These are phyloP conservation scores for Dinothrombium tinctorium DNA, from an alignment of 1,140 invertebrate genomes.

Conservation along the genomic window DNA sequence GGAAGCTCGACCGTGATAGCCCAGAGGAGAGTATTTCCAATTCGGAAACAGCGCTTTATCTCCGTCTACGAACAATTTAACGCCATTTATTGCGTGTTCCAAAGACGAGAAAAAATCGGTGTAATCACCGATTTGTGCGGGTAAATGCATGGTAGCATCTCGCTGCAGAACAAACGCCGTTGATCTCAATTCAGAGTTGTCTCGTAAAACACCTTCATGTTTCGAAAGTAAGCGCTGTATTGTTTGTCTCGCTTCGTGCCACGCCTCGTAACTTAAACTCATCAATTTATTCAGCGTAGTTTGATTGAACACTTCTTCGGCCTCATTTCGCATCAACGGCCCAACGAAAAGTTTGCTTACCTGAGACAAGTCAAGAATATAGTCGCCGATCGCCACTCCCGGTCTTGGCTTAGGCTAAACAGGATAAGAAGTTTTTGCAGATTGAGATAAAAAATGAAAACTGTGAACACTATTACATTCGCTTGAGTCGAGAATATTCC, in stretches of 20 bases:
- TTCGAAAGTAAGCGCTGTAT: conserved; percentile 44
- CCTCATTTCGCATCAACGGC: conserved; percentile 33
- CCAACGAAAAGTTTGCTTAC: conserved; percentile 60
- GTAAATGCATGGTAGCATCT: conserved; percentile 66
- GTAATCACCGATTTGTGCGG: conserved; percentile 79
- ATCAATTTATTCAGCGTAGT: conserved; percentile 69
- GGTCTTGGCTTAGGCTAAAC: conserved; percentile 47
- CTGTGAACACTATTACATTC: conserved; percentile 44
- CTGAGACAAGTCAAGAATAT: conserved; percentile 59
- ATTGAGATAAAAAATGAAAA: background rate
- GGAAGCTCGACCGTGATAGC: conserved; percentile 87
- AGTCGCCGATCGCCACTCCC: conserved; percentile 82
- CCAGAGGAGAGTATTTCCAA: conserved; percentile 89
- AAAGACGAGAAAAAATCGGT: conserved; percentile 97
- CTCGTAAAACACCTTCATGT: conserved; percentile 36
- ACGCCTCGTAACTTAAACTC: conserved; percentile 46
- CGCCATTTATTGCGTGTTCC: conserved; percentile 90
- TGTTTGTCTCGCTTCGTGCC: conserved; percentile 54
- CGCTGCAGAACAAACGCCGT: conserved; percentile 51
- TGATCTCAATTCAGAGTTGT: conserved; percentile 28
- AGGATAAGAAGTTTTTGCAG: background rate
- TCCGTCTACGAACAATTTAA: conserved; percentile 83
- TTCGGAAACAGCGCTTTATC: conserved; percentile 88
- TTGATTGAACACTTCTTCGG: conserved; percentile 58
- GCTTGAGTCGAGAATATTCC: conserved; percentile 69